Evolutionary conservation across 2,797 vertebrate species (phyloP).

Genomic region (Schizopygopsis malacanthus): DNA sequence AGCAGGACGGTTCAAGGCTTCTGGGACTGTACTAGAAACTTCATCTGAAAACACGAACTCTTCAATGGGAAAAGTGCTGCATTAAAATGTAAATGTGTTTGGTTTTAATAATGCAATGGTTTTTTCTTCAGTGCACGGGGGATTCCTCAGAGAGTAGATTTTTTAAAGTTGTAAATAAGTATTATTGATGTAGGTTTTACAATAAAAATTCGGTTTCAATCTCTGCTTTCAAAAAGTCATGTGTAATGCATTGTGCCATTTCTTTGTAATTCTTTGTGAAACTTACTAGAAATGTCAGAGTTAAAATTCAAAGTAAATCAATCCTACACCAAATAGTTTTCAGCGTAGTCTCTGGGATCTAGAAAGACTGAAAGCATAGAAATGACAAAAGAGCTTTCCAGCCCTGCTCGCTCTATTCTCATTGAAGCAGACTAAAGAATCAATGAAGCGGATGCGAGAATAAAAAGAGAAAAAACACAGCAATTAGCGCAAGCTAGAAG

Average conservation of each 20-base stretch:
- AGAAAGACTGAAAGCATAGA: not conserved
- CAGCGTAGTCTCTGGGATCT: not conserved
- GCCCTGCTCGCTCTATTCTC: not conserved
- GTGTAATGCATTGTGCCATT: not conserved
- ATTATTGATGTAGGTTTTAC: not conserved
- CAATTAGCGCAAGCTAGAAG: slow-evolving; percentile 14
- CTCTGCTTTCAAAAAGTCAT: not conserved
- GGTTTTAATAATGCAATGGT: slow-evolving; percentile 2
- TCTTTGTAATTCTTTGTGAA: not conserved
- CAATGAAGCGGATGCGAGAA: not conserved
- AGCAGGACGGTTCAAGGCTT: not conserved
- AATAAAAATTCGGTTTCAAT: not conserved
- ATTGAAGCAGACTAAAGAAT: not conserved
- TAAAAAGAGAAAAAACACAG: not conserved
- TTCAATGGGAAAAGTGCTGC: not conserved
- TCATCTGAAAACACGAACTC: not conserved
- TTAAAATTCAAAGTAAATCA: not conserved
- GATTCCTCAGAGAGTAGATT: not conserved
- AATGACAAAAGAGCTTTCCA: not conserved
- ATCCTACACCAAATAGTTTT: not conserved
- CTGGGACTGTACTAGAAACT: not conserved
- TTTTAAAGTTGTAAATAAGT: not conserved
- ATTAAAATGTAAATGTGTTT: slow-evolving; percentile 1
- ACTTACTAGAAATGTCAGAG: not conserved
- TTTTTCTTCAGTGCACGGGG: not conserved